Conservation (phyloP, 2,113 vertebrate species). For the Erpornis zantholeuca region DNA sequence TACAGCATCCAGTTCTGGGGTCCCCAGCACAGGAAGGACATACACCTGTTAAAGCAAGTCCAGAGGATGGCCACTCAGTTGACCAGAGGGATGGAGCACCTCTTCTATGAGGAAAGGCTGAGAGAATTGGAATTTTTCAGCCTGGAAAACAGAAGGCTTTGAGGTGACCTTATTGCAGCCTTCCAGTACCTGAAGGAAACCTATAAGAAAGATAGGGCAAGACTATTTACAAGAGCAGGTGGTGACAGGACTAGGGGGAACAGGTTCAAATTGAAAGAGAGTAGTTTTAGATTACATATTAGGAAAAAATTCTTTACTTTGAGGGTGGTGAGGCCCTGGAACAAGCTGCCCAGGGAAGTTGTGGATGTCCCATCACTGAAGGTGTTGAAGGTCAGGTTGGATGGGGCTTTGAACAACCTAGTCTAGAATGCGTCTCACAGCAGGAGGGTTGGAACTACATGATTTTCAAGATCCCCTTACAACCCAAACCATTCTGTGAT, state of each 20-base stretch:
- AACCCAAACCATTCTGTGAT: not conserved
- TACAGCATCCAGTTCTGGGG: not conserved
- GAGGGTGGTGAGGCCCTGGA: not conserved
- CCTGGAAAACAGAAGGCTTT: not conserved
- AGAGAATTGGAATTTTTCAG: not conserved
- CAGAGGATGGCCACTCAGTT: not conserved
- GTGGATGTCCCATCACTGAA: not conserved
- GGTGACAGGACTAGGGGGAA: not conserved
- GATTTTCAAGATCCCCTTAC: not conserved
- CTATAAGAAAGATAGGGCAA: not conserved
- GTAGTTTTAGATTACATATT: not conserved
- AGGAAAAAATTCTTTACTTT: not conserved
- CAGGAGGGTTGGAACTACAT: not conserved
- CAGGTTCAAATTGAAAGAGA: not conserved
- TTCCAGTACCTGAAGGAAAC: not conserved
- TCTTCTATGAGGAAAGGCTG: not conserved
- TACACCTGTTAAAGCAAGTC: not conserved
- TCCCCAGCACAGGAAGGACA: not conserved
- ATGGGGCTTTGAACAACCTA: not conserved
- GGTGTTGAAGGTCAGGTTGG: not conserved
- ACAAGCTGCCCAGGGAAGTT: not conserved
- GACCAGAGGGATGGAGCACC: not conserved
- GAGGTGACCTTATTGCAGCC: not conserved
- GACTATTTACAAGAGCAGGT: not conserved
- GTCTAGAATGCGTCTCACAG: not conserved